Evolutionary conservation across 2,113 vertebrate genomes (phyloP).

Genomic region (Daubentonia madagascariensis): DNA sequence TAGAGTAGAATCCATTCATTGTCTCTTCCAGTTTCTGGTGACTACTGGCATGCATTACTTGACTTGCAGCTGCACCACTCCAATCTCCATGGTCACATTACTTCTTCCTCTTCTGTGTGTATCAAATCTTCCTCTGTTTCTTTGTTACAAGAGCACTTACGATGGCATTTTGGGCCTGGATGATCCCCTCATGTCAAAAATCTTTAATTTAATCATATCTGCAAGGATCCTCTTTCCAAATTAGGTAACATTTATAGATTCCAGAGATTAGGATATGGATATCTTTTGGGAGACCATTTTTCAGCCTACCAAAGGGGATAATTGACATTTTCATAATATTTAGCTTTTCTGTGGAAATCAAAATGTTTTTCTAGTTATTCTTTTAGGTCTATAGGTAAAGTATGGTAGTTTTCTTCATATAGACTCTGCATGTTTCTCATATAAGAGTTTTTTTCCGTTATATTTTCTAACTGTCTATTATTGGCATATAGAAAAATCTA

Average conservation of each 20-base stretch:
- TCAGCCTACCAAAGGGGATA: neutral
- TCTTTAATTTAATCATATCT: neutral
- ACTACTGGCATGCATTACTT: neutral
- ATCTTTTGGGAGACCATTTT: neutral
- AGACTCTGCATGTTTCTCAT: neutral
- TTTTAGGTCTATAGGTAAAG: neutral
- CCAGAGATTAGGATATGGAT: neutral
- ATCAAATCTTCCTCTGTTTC: neutral
- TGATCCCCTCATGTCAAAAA: neutral
- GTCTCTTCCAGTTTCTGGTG: neutral
- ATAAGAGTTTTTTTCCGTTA: neutral
- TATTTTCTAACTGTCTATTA: conserved; percentile 4
- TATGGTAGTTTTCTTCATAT: neutral
- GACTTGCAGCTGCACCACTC: neutral
- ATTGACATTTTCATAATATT: neutral
- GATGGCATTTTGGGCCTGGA: neutral
- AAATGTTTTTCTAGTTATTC: neutral
- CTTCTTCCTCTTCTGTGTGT: neutral
- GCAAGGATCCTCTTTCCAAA: neutral
- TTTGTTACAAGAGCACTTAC: neutral
- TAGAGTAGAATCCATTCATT: neutral
- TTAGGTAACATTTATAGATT: neutral
- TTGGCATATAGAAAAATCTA: neutral
- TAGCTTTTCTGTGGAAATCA: neutral
- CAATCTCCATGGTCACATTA: neutral